Evolutionary conservation across 1,140 invertebrate species (phyloP).

Genomic region (Ips nitidus): DNA sequence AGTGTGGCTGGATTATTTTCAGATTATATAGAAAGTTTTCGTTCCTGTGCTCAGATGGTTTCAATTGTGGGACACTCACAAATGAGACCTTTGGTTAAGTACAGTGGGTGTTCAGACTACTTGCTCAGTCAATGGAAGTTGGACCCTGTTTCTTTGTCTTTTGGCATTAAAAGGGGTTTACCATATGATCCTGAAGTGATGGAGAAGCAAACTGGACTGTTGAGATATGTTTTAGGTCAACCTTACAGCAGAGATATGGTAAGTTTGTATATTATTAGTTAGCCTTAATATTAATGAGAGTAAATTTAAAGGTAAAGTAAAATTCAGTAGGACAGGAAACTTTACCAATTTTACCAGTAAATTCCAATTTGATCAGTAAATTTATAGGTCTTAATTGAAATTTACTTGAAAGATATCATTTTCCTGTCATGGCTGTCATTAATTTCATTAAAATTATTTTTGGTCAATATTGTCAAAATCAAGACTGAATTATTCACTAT

Average conservation of each 20-base stretch:
- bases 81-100: constrained; percentile 92
- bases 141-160: constrained; percentile 81
- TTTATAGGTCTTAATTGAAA: too few species aligned
- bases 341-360: too few species aligned
- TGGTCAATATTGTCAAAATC: background rate
- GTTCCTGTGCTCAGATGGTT: constrained; percentile 91
- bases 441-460: too few species aligned
- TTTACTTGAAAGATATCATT: too few species aligned
- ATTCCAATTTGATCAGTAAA: too few species aligned
- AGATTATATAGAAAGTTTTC: constrained; percentile 89
- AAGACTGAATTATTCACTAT: background rate
- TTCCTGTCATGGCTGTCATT: too few species aligned
- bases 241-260: constrained; percentile 96
- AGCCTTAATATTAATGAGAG: background rate
- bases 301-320: too few species aligned
- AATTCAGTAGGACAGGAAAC: too few species aligned
- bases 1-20: constrained; percentile 82
- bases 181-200: constrained; percentile 89
- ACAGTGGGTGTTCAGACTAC: constrained; percentile 85
- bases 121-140: constrained; percentile 91
- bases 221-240: constrained; percentile 91
- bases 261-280: background rate
- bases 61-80: constrained; percentile 86
- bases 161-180: constrained; percentile 83
- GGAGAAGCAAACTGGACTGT: constrained; percentile 83